A percentile compares a stretch with the other conserved stretches of the same genome.
phyloP scores from a whole-genome alignment of 2,113 vertebrate species.

The Campylomormyrus numenius region DNA sequence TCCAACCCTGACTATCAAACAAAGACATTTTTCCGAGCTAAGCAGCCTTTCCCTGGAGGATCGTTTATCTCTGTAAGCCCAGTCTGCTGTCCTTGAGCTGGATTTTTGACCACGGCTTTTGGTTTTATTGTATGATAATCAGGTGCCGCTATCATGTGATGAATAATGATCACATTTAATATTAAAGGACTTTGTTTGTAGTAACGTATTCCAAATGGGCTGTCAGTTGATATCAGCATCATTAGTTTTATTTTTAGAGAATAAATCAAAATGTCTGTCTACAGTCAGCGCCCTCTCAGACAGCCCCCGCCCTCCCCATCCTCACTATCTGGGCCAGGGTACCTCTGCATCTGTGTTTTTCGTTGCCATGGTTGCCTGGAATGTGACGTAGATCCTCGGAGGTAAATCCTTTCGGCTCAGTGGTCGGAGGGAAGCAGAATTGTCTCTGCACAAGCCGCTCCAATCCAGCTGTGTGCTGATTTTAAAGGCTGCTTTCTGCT shows the following conservation, averaged over 20 bases:
- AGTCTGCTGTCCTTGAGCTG: background rate
- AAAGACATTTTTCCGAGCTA: background rate
- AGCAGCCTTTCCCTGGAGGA: background rate
- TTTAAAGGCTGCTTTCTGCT: background rate
- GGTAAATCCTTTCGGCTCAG: conserved; percentile 9
- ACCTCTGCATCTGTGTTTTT: conserved; percentile 12
- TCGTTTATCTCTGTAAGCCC: background rate
- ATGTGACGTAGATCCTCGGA: conserved; percentile 15
- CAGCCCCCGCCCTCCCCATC: background rate
- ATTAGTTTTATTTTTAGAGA: conserved; percentile 1
- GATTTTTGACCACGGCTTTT: background rate
- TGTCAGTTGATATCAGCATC: background rate
- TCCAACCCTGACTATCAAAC: background rate
- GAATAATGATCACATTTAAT: background rate
- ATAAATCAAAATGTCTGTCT: background rate
- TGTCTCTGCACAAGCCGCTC: background rate
- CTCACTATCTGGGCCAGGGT: background rate
- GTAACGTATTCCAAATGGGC: background rate
- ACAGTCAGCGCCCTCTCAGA: background rate
- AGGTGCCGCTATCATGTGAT: background rate
- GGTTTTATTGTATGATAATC: background rate
- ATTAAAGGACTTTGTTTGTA: background rate
- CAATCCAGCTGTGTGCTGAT: background rate
- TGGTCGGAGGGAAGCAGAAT: background rate
- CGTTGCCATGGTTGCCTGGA: conserved; percentile 17